Evolutionary conservation across 2,113 vertebrate species (phyloP), one percentile per base, ranked within the genome.

Genomic region (Aramus guarauna): DNA sequence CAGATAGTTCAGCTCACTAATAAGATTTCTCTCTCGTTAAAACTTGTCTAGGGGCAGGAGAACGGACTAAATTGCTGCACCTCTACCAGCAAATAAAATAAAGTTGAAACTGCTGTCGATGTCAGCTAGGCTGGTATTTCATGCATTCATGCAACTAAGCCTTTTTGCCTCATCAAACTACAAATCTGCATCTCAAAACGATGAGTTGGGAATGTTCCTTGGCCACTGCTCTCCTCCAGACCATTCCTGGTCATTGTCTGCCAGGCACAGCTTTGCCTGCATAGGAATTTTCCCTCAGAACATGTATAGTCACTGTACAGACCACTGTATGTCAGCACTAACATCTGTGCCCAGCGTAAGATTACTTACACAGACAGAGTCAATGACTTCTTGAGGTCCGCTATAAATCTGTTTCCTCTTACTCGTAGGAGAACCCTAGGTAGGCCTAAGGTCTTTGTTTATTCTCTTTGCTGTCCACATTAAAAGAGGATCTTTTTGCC

Each of bases 311-410:
- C 45, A 76, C 17, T 62, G 14, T 52, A 76, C 17, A 53, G 48
- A n/a, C 6, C 11, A 20, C 5, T 0, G 0, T 8, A 59, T 0
- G 0, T 12, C 1, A 1, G 10, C 21, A 39, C 13, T 48, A 72
- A 64, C 9, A 9, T 4, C 16, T 53, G 5, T 53, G 22, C 8
- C 15, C 32, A 30, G 6, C 12, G 15, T 27, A 66, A 71, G 9
- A 41, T 63, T 48, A 32, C 37, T 62, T 59, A 12, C 18, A 32
- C 7, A 53, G 66, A 53, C 12, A 71, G 29, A 86, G 27, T 4
- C n/a, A 27, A 43, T 21, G 53, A 58, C 16, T 69, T 52, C 21
- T 32, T 64, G 30, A 86, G 10, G 15, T 48, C 4, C 6, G 8
- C 55, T 48, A 39, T 8, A 77, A 22, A 20, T 36, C 16, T 27